Conservation (phyloP, 2,888 invertebrate genomes). For the Abrostola tripartita region DNA sequence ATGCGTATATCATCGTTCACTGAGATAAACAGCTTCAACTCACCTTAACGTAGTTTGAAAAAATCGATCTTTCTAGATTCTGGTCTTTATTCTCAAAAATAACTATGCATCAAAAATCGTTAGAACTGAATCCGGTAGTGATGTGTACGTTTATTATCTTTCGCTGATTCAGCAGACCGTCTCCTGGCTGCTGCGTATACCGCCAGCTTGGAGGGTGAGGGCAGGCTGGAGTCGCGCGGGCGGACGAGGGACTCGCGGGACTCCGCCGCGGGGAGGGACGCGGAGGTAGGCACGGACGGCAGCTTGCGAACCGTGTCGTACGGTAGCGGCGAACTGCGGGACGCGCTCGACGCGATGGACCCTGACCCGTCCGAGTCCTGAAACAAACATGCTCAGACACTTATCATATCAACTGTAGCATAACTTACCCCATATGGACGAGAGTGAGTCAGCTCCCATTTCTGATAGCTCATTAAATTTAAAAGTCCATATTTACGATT, state of each 20-base stretch:
- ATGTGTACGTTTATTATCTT: slow-evolving; percentile 88
- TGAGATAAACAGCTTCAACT: too few species aligned
- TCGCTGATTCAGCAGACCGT: slow-evolving; percentile 89
- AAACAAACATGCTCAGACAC: slow-evolving; percentile 33
- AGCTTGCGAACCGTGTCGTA: slow-evolving; percentile 83
- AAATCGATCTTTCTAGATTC: too few species aligned
- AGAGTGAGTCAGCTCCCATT: too few species aligned
- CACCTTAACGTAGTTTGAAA: too few species aligned
- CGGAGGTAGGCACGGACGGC: slow-evolving; percentile 84
- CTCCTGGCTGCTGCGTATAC: slow-evolving; percentile 87
- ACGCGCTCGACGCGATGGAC: slow-evolving; percentile 82
- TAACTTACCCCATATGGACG: too few species aligned
- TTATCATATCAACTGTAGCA: too few species aligned
- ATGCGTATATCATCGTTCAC: neutral
- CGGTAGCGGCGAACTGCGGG: slow-evolving; percentile 81
- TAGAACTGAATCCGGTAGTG: slow-evolving; percentile 93
- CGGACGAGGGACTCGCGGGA: slow-evolving; percentile 85
- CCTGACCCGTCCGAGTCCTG: slow-evolving; percentile 84
- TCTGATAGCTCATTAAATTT: too few species aligned
- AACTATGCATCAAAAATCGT: slow-evolving; percentile 4
- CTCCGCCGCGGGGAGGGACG: slow-evolving; percentile 84
- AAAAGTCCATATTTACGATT: too few species aligned
- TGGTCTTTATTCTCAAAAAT: neutral
- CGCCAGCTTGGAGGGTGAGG: slow-evolving; percentile 90
- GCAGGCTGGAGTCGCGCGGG: slow-evolving; percentile 85